These are phyloP conservation scores for Tolypeutes matacus DNA, from an alignment of 2,797 vertebrate genomes.

Conservation along the genomic window DNA sequence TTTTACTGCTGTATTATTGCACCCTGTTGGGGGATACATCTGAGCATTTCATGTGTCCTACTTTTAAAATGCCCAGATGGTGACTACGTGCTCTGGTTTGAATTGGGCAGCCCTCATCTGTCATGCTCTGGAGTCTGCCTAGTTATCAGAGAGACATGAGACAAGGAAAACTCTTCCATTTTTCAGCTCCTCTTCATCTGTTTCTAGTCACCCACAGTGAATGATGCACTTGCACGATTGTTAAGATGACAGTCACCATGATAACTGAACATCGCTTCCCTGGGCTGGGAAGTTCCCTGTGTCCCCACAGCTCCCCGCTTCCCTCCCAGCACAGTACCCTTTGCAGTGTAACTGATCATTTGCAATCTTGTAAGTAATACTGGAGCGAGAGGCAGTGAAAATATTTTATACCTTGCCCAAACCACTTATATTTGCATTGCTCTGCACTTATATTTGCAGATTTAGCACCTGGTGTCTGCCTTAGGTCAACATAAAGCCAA, in stretches of 20 bases:
- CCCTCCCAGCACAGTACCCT: background rate
- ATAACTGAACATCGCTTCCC: constrained; percentile 21
- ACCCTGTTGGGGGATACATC: constrained; percentile 72
- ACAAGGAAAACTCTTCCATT: constrained; percentile 69
- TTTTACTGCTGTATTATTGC: constrained; percentile 69
- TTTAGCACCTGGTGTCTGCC: too few species aligned
- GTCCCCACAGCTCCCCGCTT: background rate
- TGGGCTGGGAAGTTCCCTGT: background rate
- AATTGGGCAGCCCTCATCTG: constrained; percentile 66
- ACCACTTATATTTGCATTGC: constrained; percentile 35
- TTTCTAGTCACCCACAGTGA: constrained; percentile 61
- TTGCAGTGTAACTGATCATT: background rate
- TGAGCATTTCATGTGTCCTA: constrained; percentile 68
- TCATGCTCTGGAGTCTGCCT: constrained; percentile 56
- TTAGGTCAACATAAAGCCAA: too few species aligned
- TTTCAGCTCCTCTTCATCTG: constrained; percentile 73
- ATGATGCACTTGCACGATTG: constrained; percentile 51
- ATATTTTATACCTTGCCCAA: constrained; percentile 26
- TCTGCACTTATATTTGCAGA: background rate
- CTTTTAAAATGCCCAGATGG: constrained; percentile 78
- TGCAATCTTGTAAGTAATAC: background rate
- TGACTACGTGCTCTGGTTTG: constrained; percentile 71
- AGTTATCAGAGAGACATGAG: constrained; percentile 64
- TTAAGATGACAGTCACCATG: constrained; percentile 53
- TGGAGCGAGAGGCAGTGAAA: background rate